These are phyloP conservation scores for Atherinosoma microstoma DNA, from an alignment of 2,797 vertebrate species.

Conservation along the genomic window DNA sequence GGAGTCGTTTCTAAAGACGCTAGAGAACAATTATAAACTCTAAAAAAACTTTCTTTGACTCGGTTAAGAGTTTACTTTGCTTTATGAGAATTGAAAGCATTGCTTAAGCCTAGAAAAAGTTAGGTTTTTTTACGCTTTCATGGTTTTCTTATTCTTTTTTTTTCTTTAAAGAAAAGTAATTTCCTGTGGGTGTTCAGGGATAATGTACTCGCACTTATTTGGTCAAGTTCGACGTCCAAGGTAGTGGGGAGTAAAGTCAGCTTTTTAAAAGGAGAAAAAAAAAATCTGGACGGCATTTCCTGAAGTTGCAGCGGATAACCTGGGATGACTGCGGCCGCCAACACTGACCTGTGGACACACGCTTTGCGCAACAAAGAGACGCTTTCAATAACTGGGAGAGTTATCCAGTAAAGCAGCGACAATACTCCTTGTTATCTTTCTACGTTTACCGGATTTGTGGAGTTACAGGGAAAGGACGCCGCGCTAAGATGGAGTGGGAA, in stretches of 20 bases:
- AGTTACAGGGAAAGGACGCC: slow-evolving; percentile 6
- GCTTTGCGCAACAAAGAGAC: slow-evolving; percentile 71
- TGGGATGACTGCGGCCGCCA: slow-evolving; percentile 65
- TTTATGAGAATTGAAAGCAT: neutral
- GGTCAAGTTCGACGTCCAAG: neutral
- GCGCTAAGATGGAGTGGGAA: slow-evolving; percentile 33
- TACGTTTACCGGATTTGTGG: neutral
- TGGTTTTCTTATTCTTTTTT: slow-evolving; percentile 23
- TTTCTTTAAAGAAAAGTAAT: slow-evolving; percentile 25
- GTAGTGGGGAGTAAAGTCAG: slow-evolving; percentile 19
- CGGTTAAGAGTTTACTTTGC: neutral
- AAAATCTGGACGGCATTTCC: slow-evolving; percentile 38
- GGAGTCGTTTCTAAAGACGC: slow-evolving; percentile 42
- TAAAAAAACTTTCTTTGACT: neutral
- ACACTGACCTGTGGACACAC: slow-evolving; percentile 50
- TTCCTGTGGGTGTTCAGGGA: slow-evolving; percentile 54
- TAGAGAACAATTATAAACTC: neutral
- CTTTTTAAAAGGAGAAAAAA: slow-evolving; percentile 8
- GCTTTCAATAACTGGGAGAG: slow-evolving; percentile 41
- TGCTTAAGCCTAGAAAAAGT: neutral
- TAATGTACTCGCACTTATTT: slow-evolving; percentile 36
- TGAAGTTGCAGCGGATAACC: slow-evolving; percentile 55
- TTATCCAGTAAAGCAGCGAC: slow-evolving; percentile 19
- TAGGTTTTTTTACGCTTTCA: too few relatives aligned
- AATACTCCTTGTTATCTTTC: neutral